phyloP scores from a whole-genome alignment of 2,113 vertebrate species.

The Pipra filicauda region DNA sequence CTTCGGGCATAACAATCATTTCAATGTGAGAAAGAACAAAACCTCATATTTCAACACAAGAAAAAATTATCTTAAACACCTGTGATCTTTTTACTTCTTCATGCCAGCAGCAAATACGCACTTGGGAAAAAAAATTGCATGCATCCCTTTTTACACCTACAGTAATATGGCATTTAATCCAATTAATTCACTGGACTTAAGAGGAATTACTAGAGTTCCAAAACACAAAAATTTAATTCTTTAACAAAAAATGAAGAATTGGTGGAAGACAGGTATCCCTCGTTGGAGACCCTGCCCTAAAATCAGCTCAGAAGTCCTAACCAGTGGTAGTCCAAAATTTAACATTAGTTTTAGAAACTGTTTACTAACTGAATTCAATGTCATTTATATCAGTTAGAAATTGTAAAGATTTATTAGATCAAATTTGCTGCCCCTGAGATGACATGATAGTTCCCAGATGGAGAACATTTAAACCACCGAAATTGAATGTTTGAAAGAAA shows the following conservation, averaged over 20 bases:
- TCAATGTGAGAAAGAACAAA: not conserved
- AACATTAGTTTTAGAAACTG: not conserved
- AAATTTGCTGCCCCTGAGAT: not conserved
- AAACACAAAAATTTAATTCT: not conserved
- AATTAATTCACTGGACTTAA: not conserved
- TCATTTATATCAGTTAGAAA: not conserved
- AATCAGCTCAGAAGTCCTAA: not conserved
- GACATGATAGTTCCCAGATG: not conserved
- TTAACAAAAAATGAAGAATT: not conserved
- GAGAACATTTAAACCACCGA: not conserved
- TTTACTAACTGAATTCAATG: not conserved
- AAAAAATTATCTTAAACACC: not conserved
- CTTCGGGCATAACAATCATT: not conserved
- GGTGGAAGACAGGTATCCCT: not conserved
- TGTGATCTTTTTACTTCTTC: not conserved
- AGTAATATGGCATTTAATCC: not conserved
- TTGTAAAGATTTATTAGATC: not conserved
- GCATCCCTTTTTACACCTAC: not conserved
- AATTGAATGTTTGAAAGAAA: not conserved
- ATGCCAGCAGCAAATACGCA: not conserved
- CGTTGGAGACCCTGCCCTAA: not conserved
- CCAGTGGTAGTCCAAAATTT: not conserved
- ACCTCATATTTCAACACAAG: not conserved
- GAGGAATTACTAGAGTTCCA: not conserved
- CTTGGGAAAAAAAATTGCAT: not conserved